Evolutionary conservation across 2,888 invertebrate genomes (phyloP), one percentile per base, ranked within the genome.

Genomic region (Sinotaia quadrata): DNA sequence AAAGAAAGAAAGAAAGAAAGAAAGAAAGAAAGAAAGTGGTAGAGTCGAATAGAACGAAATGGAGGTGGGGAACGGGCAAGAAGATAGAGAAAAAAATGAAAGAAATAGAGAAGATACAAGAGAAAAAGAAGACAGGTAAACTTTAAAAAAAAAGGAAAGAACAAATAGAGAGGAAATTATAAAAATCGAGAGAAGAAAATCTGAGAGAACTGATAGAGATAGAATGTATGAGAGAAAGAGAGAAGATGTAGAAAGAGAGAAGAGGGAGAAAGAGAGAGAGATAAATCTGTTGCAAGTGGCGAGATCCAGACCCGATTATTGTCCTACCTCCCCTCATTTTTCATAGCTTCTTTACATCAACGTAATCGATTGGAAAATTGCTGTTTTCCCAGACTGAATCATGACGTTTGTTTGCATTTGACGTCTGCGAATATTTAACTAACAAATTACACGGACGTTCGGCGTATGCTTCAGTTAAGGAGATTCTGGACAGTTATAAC

Each of bases 181-280:
- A 7, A 18, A 56, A n/a, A n/a, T 7, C 27, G 34, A 56, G 27
- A 33, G 34, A 33, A n/a, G 34, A n/a, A 31, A 56, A 33, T 2
- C 8, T 12, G 21, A 56, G 4, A 10, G 34, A 4, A n/a, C 4
- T 3, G 27, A 8, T n/a, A 36, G 36, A 57, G 57, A 36, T 34
- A 57, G 57, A 36, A 24, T 36, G 57, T 18, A 37, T 36, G 57
- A 21, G 57, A 36, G 21, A 36, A 8, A 57, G 56, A 33, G 56
- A 33, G 56, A 56, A 34, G 34, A 34, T 33, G 56, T 33, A 18
- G 18, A 18, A 41, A 41, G 41, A 41, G 41, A 18, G 8, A 41
- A 41, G 31, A 56, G 56, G 33, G 56, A 33, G 56, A 56, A 34
- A 56, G 56, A 56, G 34, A 56, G 56, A 56, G 56, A 56, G 56